Conservation (phyloP, 35 echinoderm and acorn worm species). For the Eucidaris tribuloides region DNA sequence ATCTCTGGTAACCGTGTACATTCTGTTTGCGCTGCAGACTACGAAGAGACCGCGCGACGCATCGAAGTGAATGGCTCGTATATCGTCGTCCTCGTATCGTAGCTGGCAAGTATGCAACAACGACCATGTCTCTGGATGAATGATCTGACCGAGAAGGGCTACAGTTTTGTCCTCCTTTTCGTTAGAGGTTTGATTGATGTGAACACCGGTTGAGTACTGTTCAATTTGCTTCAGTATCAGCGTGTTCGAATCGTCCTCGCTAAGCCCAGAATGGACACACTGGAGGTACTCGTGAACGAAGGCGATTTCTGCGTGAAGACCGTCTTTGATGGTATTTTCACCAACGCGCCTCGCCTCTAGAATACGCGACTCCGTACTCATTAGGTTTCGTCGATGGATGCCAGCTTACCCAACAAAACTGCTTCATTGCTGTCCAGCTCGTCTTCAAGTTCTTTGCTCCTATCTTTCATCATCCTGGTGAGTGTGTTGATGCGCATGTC, state of each 20-base stretch:
- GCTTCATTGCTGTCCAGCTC: neutral
- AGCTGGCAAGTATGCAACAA: neutral
- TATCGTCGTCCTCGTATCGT: neutral
- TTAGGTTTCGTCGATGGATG: neutral
- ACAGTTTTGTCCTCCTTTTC: neutral
- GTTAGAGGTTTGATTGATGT: neutral
- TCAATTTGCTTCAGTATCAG: neutral
- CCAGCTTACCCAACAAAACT: neutral
- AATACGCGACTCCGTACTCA: neutral
- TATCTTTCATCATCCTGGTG: conserved; percentile 8
- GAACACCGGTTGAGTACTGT: neutral
- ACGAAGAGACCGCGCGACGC: neutral
- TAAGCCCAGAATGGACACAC: neutral
- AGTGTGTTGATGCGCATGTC: neutral
- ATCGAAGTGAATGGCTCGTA: neutral
- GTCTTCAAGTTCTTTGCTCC: neutral
- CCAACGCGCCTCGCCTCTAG: neutral
- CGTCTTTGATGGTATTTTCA: conserved; percentile 17
- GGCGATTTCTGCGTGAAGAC: conserved; percentile 6
- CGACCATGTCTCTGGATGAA: neutral
- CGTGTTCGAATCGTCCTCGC: neutral
- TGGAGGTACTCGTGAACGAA: neutral
- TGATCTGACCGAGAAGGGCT: neutral
- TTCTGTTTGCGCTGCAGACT: neutral
- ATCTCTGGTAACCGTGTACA: neutral